Evolutionary conservation across 1,140 invertebrate genomes (phyloP).

Genomic region (Ectropis grisescens): DNA sequence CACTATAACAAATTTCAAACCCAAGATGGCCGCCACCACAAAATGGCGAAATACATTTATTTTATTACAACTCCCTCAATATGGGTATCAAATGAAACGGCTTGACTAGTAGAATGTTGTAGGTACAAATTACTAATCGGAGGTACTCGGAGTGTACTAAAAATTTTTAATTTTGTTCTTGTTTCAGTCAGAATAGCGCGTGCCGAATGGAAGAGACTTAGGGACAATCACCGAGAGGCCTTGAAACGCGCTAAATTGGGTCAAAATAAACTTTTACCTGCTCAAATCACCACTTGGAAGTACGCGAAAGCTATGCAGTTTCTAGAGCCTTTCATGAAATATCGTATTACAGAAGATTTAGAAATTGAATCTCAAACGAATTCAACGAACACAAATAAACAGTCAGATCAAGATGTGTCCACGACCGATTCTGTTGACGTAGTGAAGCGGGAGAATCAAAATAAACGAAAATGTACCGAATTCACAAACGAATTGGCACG

Average conservation of each 20-base stretch:
- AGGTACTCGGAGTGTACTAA: too few species aligned
- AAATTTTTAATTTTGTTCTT: too few species aligned
- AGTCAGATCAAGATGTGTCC: slow-evolving; percentile 33
- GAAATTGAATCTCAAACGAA: slow-evolving; percentile 34
- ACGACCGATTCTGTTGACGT: slow-evolving; percentile 23
- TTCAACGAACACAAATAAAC: slow-evolving; percentile 9
- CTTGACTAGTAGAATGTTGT: too few species aligned
- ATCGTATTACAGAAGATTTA: slow-evolving; percentile 56
- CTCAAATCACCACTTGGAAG: slow-evolving; percentile 59
- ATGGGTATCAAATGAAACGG: too few species aligned
- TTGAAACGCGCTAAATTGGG: slow-evolving; percentile 51
- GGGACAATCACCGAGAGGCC: slow-evolving; percentile 54
- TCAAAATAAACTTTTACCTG: slow-evolving; percentile 52
- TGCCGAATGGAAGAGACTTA: slow-evolving; percentile 52
- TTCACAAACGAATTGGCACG: slow-evolving; percentile 1
- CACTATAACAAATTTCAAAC: too few species aligned
- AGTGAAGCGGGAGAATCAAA: slow-evolving; percentile 5
- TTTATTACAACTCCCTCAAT: too few species aligned
- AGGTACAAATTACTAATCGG: too few species aligned
- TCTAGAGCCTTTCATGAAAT: slow-evolving; percentile 57
- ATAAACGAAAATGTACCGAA: slow-evolving; percentile 32
- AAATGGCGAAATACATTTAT: too few species aligned
- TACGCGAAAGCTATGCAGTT: slow-evolving; percentile 60
- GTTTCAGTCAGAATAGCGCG: slow-evolving; percentile 46
- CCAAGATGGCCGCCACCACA: too few species aligned